Evolutionary conservation across 2,888 invertebrate genomes (phyloP).

Genomic region (Troglohyphantes excavatus): DNA sequence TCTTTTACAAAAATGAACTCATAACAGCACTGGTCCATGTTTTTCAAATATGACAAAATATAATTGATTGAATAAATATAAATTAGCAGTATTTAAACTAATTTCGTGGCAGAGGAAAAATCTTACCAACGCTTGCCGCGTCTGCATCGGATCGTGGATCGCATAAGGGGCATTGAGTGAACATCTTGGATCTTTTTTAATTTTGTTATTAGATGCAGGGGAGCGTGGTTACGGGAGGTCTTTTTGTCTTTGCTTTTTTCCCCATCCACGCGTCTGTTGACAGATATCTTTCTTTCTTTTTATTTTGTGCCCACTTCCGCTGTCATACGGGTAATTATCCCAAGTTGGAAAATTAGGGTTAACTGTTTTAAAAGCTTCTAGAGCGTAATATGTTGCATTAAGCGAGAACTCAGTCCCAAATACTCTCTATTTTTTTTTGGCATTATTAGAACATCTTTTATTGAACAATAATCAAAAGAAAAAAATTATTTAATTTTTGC

Average conservation of each 20-base stretch:
- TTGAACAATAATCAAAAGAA: too few species aligned
- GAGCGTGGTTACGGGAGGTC: slow-evolving; percentile 67
- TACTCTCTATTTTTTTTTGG: too few species aligned
- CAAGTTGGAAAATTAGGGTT: too few species aligned
- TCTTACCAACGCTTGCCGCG: slow-evolving; percentile 59
- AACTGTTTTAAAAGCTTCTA: too few species aligned
- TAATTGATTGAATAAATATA: too few species aligned
- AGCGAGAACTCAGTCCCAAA: too few species aligned
- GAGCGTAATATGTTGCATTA: too few species aligned
- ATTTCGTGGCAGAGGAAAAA: background rate
- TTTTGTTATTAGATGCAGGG: slow-evolving; percentile 11
- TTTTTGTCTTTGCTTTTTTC: slow-evolving; percentile 44
- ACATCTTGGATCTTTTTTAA: background rate
- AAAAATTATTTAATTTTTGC: too few species aligned
- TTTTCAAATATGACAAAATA: too few species aligned
- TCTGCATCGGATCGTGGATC: slow-evolving; percentile 61
- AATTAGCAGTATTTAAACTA: background rate
- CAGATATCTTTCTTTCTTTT: background rate
- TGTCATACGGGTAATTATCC: background rate
- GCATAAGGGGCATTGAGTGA: slow-evolving; percentile 72
- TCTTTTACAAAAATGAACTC: too few species aligned
- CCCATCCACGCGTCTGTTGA: slow-evolving; percentile 38
- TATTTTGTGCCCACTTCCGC: background rate
- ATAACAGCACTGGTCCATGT: too few species aligned
- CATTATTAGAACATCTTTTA: too few species aligned